phyloP scores from a whole-genome alignment of 2,888 invertebrate genomes.

The Gryllus longicercus region DNA sequence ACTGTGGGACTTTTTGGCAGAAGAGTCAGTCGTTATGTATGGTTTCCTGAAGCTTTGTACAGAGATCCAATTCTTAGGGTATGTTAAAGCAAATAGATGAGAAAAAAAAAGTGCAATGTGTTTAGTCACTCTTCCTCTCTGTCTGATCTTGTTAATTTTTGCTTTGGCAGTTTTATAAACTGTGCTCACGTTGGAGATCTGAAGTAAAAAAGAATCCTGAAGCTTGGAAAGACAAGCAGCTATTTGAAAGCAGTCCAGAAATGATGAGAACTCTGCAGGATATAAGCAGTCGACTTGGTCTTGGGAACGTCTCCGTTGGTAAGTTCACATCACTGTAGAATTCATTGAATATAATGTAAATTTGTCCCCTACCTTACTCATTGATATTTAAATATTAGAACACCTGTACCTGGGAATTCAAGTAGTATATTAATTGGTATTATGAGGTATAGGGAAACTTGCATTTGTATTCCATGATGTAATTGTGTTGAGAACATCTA shows the following conservation, averaged over 20 bases:
- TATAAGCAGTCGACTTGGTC: conserved; percentile 60
- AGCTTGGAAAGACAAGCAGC: conserved; percentile 55
- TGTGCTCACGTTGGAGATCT: conserved; percentile 66
- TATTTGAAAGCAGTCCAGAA: conserved; percentile 54
- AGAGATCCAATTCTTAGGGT: conserved; percentile 67
- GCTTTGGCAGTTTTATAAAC: conserved; percentile 69
- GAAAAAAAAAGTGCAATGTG: not conserved
- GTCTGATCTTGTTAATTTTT: not conserved
- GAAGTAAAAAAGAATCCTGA: conserved; percentile 66
- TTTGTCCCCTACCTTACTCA: not conserved
- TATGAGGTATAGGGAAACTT: no score
- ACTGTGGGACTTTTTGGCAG: conserved; percentile 71
- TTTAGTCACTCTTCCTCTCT: no score
- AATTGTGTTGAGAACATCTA: no score
- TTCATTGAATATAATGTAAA: not conserved
- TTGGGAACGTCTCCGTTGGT: conserved; percentile 41
- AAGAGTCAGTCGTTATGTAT: conserved; percentile 57
- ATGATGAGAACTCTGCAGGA: conserved; percentile 57
- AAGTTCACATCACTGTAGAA: not conserved
- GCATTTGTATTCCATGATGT: no score
- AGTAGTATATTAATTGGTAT: no score
- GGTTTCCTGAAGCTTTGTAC: conserved; percentile 61
- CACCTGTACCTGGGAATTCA: no score
- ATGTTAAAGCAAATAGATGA: conserved; percentile 38
- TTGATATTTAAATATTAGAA: not conserved